Base-by-base conservation (phyloP, 2,888 invertebrate species). In the Dolomedes plantarius region DNA sequence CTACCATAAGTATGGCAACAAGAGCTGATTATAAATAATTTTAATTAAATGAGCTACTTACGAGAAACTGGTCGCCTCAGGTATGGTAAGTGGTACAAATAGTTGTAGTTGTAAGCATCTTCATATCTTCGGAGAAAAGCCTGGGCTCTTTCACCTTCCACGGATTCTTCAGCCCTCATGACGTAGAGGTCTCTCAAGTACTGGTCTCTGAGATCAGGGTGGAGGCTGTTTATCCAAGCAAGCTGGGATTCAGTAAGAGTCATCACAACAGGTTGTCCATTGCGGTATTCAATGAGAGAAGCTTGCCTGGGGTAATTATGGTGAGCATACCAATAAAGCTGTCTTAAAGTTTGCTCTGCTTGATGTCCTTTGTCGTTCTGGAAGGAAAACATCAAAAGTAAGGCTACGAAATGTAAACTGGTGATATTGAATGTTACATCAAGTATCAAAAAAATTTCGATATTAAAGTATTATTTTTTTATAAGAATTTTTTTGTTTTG, bases 171-270 rank as follows among this genome's bases (percentile, higher is more conserved):
- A 1, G 81, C 50, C 28, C 87, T 32, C 36, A 75, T 9, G 11
- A 50, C 39, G 27, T 78, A 82, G 13, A 87, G 29, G 46, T 87
- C 87, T 41, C 36, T 77, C 3, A 87, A 29, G 74, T 87, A 87
- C 50, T 79, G 81, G 62, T 87, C 87, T 28, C 82, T 36, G 6
- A 82, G 31, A 2, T 87, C 87, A 0, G 87, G 82, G 29, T 73
- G 82, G 68, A 87, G 46, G 16, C 82, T 82, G 62, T 78, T 82
- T 39, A 87, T 82, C 87, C 87, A 87, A 9, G 75, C 75, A 39
- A 79, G 65, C 67, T 86, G 86, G 0, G 86, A 86, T 27, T 86
- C 80, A 11, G 64, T 80, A 1, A 86, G 36, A 5, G 72, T 56
- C 68, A 68, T 64, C 7, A 46, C 56, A 11, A 74, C 74, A 13